Conservation (phyloP, 2,888 invertebrate species). For the Orthosia incerta region DNA sequence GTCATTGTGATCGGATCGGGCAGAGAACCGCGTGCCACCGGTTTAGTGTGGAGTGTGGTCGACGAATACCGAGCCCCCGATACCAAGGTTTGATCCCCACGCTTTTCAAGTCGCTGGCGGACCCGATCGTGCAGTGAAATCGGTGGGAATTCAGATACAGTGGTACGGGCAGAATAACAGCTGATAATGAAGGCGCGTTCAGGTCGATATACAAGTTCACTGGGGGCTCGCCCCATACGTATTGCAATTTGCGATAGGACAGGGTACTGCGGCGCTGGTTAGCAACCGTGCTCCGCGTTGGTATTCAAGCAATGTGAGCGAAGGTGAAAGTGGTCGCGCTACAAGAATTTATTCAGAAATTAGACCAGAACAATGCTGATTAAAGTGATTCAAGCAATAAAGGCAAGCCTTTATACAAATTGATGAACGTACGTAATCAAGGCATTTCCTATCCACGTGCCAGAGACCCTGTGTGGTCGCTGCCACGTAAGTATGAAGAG, state of each 20-base stretch:
- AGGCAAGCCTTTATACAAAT: background rate
- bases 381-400: background rate
- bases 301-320: constrained; percentile 60
- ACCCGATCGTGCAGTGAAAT: constrained; percentile 12
- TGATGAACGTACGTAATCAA: background rate
- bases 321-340: constrained; percentile 67
- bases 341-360: constrained; percentile 47
- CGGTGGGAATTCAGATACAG: constrained; percentile 39
- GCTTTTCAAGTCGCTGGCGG: constrained; percentile 36
- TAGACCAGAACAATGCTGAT: constrained; percentile 24
- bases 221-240: constrained; percentile 82
- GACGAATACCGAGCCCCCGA: constrained; percentile 61
- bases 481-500: background rate
- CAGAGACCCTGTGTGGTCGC: too few relatives aligned
- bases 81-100: constrained; percentile 62
- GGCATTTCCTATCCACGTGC: background rate
- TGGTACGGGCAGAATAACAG: constrained; percentile 73
- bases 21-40: constrained; percentile 79
- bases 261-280: constrained; percentile 49
- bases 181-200: constrained; percentile 77
- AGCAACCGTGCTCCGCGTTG: constrained; percentile 61
- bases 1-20: constrained; percentile 72
- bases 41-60: constrained; percentile 74
- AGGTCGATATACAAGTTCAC: constrained; percentile 79
- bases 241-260: constrained; percentile 65